These are phyloP conservation scores for Actenoides lindsayi DNA, from an alignment of 2,113 vertebrate species.

Conservation along the genomic window DNA sequence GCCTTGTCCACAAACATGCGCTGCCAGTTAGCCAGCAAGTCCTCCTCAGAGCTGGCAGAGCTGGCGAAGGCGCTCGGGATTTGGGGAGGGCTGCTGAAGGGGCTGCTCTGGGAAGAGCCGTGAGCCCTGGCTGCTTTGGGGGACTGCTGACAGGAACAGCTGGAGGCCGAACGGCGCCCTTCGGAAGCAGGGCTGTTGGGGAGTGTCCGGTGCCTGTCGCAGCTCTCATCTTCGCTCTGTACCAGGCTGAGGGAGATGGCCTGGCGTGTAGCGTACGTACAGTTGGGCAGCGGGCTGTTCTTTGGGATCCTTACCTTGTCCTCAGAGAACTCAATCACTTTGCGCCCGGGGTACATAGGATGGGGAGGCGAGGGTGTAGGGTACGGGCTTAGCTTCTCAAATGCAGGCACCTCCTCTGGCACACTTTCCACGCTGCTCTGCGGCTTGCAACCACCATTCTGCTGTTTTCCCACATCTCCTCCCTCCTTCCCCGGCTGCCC, in stretches of 20 bases:
- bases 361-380: slow-evolving; percentile 86
- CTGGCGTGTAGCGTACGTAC: slow-evolving; percentile 94
- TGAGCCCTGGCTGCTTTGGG: slow-evolving; percentile 69
- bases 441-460: slow-evolving; percentile 84
- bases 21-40: slow-evolving; percentile 94
- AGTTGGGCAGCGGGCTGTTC: slow-evolving; percentile 96
- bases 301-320: slow-evolving; percentile 96
- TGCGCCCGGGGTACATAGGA: slow-evolving; percentile 89
- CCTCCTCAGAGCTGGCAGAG: slow-evolving; percentile 92
- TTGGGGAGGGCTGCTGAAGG: slow-evolving; percentile 79
- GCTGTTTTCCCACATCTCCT: slow-evolving; percentile 15
- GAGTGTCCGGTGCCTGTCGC: slow-evolving; percentile 65
- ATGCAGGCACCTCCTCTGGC: slow-evolving; percentile 79
- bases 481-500: slow-evolving; percentile 47
- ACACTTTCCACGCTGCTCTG: slow-evolving; percentile 76
- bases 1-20: slow-evolving; percentile 93
- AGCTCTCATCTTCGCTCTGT: slow-evolving; percentile 79
- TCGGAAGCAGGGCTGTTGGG: slow-evolving; percentile 84
- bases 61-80: slow-evolving; percentile 84
- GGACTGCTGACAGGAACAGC: slow-evolving; percentile 74
- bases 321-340: slow-evolving; percentile 96
- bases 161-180: slow-evolving; percentile 69
- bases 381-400: slow-evolving; percentile 92
- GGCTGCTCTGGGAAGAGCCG: slow-evolving; percentile 85
- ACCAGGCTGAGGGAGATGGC: slow-evolving; percentile 96